A percentile compares a stretch with the other conserved stretches of the same genome.
phyloP scores from a whole-genome alignment of 1,140 invertebrate genomes.

The Mercenaria mercenaria region DNA sequence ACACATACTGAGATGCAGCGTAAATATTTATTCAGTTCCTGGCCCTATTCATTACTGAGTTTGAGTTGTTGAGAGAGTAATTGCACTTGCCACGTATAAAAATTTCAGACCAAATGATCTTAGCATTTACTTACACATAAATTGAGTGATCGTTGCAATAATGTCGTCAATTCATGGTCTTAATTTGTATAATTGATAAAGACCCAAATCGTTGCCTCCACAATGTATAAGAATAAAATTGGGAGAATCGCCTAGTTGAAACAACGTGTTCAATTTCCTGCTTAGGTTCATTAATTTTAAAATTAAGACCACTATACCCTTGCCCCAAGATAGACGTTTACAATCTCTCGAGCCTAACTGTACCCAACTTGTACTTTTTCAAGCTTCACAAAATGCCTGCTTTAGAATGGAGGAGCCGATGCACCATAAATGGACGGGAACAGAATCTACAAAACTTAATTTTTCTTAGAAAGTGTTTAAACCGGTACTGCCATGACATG shows the following conservation, averaged over 20 bases:
- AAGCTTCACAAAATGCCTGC: neutral
- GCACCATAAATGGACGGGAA: neutral
- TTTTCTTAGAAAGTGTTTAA: neutral
- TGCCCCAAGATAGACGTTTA: neutral
- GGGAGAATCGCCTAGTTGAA: neutral
- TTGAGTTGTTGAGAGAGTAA: neutral
- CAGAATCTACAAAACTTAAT: neutral
- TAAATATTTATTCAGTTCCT: neutral
- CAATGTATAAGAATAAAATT: constrained; percentile 31
- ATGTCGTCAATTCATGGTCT: neutral
- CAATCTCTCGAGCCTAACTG: neutral
- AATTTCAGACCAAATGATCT: constrained; percentile 53
- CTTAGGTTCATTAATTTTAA: neutral
- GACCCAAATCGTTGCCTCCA: constrained; percentile 30
- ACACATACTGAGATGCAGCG: neutral
- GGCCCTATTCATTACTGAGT: neutral
- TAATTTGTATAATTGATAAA: neutral
- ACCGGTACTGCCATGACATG: neutral
- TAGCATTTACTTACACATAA: neutral
- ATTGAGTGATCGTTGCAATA: neutral
- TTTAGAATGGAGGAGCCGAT: constrained; percentile 7
- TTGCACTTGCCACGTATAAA: neutral
- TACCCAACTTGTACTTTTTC: neutral
- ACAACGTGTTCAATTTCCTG: neutral
- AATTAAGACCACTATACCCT: constrained; percentile 24